Evolutionary conservation across 2,113 vertebrate genomes (phyloP).

Genomic region (Nothocercus nigrocapillus): DNA sequence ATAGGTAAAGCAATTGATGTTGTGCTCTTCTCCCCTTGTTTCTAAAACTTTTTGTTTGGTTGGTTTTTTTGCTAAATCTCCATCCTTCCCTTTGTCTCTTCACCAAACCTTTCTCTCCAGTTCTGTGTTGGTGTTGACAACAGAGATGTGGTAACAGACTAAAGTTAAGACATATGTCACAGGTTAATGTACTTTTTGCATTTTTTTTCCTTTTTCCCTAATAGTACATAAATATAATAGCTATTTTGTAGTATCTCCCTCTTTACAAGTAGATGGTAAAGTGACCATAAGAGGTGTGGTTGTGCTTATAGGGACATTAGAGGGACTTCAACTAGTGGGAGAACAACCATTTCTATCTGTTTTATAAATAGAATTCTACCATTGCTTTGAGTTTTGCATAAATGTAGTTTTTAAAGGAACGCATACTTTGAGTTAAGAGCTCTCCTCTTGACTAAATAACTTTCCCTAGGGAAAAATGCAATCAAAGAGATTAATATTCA

Average conservation of each 20-base stretch:
- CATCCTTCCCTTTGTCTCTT: background rate
- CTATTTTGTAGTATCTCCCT: background rate
- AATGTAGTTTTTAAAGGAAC: constrained; percentile 18
- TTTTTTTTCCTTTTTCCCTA: background rate
- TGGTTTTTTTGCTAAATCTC: background rate
- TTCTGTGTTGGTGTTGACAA: background rate
- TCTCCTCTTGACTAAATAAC: constrained; percentile 28
- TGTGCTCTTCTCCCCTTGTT: background rate
- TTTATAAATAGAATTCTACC: constrained; percentile 13
- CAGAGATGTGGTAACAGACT: background rate
- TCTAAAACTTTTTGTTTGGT: background rate
- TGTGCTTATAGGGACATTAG: background rate
- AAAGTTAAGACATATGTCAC: background rate
- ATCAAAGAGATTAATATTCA: constrained; percentile 51
- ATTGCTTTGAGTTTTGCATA: constrained; percentile 1
- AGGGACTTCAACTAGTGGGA: background rate
- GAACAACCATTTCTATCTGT: background rate
- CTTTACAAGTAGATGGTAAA: background rate
- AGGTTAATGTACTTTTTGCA: background rate
- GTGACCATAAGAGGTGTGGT: background rate
- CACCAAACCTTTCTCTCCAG: background rate
- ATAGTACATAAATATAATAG: background rate
- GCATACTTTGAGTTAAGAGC: constrained; percentile 23
- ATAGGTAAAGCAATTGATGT: background rate
- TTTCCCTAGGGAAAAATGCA: constrained; percentile 61